Base-by-base conservation (phyloP, 2,797 vertebrate genomes). In the Hafferia zeledoni region DNA sequence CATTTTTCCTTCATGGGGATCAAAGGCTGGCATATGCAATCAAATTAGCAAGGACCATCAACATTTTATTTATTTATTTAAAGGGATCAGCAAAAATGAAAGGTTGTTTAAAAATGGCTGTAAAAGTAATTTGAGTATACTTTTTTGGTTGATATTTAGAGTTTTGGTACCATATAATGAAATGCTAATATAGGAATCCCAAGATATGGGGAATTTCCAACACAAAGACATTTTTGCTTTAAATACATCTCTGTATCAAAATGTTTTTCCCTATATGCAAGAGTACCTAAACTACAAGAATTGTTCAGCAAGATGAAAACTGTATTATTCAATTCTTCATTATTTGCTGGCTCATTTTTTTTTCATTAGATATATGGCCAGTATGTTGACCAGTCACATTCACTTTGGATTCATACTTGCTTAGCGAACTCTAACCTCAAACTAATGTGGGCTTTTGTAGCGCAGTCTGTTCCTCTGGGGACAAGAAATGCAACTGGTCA, bases 11-110 rank as follows among this genome's bases (percentile, higher is more conserved):
- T 72, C 47, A 30, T 41, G 35, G 70, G 93, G 65, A 96, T 95
- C 83, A 97, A 96, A 96, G 61, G 12, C 53, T 84, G 50, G 72
- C 87, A 85, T 41, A 64, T 24, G 18, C 52, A 46, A n/a, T 22
- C 41, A 65, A 78, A 93, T 95, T 94, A 96, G 18, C 44, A 88
- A 76, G 61, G 61, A 77, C 52, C 27, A 55, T 50, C 72, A 71
- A 56, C 31, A 24, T 17, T 69, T 41, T 56, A 57, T 55, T 80
- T 1, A 25, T 80, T 90, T 92, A 44, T 87, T 91, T 76, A 35
- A 31, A 75, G 56, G 78, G 5, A 85, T 28, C 43, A 83, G n/a
- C 12, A 77, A 24, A 72, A 94, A 78, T 28, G 3, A 78, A 89
- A 79, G 19, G 3, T 69, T 77, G 13, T 13, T 43, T 67, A 1